phyloP scores from a whole-genome alignment of 2,888 invertebrate species.

The Dascillus cervinus region DNA sequence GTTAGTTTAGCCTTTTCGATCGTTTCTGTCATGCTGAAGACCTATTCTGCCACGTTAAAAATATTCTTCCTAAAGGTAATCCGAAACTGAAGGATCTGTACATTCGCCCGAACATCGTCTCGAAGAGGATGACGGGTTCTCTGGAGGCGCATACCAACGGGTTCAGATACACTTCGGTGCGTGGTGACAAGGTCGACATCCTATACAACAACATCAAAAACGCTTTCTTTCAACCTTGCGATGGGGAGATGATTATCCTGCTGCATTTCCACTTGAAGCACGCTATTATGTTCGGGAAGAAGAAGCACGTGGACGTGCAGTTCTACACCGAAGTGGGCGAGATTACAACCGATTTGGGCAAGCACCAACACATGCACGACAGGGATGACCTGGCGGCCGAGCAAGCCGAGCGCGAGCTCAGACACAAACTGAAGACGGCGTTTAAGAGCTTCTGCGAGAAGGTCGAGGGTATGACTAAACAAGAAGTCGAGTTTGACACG shows the following conservation, averaged over 20 bases:
- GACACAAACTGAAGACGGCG: conserved; percentile 94
- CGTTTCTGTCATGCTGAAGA: too few species aligned
- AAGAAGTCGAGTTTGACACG: conserved; percentile 96
- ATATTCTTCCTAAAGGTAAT: too few species aligned
- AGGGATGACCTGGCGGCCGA: conserved; percentile 97
- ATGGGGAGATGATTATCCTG: conserved; percentile 97
- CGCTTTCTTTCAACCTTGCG: conserved; percentile 98
- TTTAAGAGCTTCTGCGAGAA: conserved; percentile 99
- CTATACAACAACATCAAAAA: conserved; percentile 99
- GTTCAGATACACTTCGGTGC: conserved; percentile 94
- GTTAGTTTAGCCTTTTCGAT: too few species aligned
- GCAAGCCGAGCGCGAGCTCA: conserved; percentile 93
- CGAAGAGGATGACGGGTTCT: conserved; percentile 88
- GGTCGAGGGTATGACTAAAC: conserved; percentile 90
- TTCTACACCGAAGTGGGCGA: conserved; percentile 99
- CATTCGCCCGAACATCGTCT: conserved; percentile 97
- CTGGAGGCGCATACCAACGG: conserved; percentile 96
- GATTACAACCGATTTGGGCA: conserved; percentile 98
- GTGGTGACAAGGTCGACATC: conserved; percentile 99
- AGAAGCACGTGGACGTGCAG: conserved; percentile 98
- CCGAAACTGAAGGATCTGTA: conserved; percentile 96
- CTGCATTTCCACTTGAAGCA: conserved; percentile 98
- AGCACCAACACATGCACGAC: conserved; percentile 99
- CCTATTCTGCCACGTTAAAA: too few species aligned
- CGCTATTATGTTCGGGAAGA: conserved; percentile 96